These are phyloP conservation scores for Arrhopalites spinosus DNA, from an alignment of 2,888 invertebrate genomes.

Conservation along the genomic window DNA sequence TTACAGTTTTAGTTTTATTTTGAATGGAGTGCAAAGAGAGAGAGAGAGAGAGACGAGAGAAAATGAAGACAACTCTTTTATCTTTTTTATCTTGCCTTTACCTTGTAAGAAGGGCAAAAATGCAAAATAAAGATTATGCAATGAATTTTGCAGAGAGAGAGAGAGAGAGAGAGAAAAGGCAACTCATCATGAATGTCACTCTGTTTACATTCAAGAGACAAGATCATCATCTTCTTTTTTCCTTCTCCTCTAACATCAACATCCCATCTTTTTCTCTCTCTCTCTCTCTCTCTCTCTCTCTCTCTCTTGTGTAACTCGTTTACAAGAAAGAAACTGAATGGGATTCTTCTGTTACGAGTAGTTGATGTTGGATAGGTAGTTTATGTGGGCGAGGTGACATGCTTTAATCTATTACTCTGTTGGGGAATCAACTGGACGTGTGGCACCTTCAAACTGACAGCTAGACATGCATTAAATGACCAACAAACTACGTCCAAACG, in stretches of 20 bases:
- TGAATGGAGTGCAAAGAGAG: no score
- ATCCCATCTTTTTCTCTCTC: neutral
- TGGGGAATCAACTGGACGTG: neutral
- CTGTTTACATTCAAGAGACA: neutral
- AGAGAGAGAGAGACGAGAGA: no score
- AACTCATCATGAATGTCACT: neutral
- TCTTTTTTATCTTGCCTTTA: no score
- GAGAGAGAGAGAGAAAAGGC: neutral
- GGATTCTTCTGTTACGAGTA: no score
- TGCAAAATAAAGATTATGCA: neutral
- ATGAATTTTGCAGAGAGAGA: neutral
- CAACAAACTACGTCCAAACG: no score
- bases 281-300: neutral
- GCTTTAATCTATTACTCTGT: neutral
- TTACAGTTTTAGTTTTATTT: no score
- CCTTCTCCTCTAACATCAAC: neutral
- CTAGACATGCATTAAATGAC: no score
- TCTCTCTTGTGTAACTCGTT: no score
- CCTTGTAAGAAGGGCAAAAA: neutral
- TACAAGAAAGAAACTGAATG: no score
- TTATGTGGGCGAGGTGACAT: conserved; percentile 9
- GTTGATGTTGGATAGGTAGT: neutral
- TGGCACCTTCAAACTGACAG: no score
- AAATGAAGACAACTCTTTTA: no score
- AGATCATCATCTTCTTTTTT: neutral